Conservation (phyloP, 2,888 invertebrate genomes). For the Tachystola acroxantha region DNA sequence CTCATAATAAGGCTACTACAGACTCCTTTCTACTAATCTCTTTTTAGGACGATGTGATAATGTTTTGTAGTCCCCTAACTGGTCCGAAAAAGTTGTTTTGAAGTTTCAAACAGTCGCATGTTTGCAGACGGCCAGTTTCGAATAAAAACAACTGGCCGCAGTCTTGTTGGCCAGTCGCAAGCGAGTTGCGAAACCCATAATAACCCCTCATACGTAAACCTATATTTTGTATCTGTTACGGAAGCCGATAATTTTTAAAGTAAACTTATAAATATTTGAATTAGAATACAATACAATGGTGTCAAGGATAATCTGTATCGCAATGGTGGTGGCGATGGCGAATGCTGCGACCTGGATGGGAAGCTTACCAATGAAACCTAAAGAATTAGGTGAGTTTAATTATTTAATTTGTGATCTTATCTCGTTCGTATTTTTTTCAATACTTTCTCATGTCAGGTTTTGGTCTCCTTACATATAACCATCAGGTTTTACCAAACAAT, state of each 20-base stretch:
- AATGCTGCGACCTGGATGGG: slow-evolving; percentile 44
- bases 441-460: too few species aligned
- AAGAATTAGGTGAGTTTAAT: slow-evolving; percentile 47
- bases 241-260: neutral
- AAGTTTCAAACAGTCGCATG: neutral
- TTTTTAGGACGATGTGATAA: too few species aligned
- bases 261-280: neutral
- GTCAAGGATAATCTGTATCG: slow-evolving; percentile 39
- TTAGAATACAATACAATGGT: slow-evolving; percentile 32
- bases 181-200: neutral
- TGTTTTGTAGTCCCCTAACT: too few species aligned
- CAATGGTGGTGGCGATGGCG: slow-evolving; percentile 37
- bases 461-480: too few species aligned
- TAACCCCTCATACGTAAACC: neutral
- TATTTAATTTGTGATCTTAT: too few species aligned
- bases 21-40: too few species aligned
- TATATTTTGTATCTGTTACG: neutral
- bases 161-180: slow-evolving; percentile 41
- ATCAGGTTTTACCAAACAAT: too few species aligned
- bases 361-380: slow-evolving; percentile 40
- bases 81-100: too few species aligned
- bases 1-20: too few species aligned
- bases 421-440: too few species aligned
- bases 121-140: slow-evolving; percentile 25
- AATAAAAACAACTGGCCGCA: slow-evolving; percentile 53